Conservation (phyloP, 1,140 invertebrate species). For the Pseudoatta argentina region DNA sequence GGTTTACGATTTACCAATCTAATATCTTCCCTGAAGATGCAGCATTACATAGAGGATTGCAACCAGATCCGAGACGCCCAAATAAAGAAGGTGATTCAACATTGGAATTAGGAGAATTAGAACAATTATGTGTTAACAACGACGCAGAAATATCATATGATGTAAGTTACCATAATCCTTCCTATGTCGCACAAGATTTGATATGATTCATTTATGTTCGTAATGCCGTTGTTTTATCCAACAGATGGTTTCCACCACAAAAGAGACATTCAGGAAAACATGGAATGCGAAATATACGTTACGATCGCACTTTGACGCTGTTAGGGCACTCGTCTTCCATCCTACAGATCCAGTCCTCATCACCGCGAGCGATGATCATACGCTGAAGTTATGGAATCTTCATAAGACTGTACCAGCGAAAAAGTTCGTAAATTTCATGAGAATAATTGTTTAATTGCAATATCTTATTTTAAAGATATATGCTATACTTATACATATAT, state of each 20-base stretch:
- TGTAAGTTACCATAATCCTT: slow-evolving; percentile 87
- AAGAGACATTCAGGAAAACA: slow-evolving; percentile 98
- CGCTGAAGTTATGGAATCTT: slow-evolving; percentile 99
- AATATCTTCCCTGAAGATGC: slow-evolving; percentile 70
- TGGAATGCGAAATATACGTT: slow-evolving; percentile 99
- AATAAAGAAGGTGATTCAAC: slow-evolving; percentile 93
- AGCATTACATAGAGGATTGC: slow-evolving; percentile 75
- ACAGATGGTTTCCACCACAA: slow-evolving; percentile 91
- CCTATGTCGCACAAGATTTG: background rate
- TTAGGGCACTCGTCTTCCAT: slow-evolving; percentile 98
- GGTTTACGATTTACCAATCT: slow-evolving; percentile 18
- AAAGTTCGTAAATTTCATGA: slow-evolving; percentile 89
- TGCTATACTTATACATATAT: background rate
- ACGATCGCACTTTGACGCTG: slow-evolving; percentile 99
- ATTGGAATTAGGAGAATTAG: slow-evolving; percentile 97
- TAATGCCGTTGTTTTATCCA: slow-evolving; percentile 60
- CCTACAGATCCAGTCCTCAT: slow-evolving; percentile 98
- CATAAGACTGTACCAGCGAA: slow-evolving; percentile 99
- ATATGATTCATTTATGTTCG: background rate
- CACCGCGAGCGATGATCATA: slow-evolving; percentile 99
- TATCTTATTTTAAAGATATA: background rate
- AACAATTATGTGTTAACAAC: slow-evolving; percentile 98
- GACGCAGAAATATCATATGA: slow-evolving; percentile 97
- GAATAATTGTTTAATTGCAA: background rate
- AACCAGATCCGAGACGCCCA: slow-evolving; percentile 83